Percentiles rank a stretch among this genome's conserved stretches.
phyloP scores from a whole-genome alignment of 1,140 invertebrate genomes.

The Pygmarrhopalites habei region DNA sequence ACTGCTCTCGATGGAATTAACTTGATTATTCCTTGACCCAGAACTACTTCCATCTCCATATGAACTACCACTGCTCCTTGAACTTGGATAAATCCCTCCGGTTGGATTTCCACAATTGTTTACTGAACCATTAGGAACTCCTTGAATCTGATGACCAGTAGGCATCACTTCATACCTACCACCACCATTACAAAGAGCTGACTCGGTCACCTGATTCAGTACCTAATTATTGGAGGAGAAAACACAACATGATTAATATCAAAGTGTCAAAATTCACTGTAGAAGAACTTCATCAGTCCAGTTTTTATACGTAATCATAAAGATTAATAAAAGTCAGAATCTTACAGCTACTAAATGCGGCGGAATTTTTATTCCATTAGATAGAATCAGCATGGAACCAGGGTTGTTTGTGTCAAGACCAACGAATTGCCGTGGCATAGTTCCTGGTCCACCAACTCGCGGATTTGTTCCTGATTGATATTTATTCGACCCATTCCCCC shows the following conservation, averaged over 20 bases:
- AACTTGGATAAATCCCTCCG: conserved; percentile 36
- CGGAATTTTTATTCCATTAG: conserved; percentile 40
- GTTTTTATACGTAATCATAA: too few species aligned
- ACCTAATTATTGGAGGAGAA: too few species aligned
- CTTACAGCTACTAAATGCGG: conserved; percentile 39
- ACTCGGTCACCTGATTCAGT: conserved; percentile 37
- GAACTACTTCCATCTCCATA: conserved; percentile 35
- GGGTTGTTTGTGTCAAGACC: conserved; percentile 19
- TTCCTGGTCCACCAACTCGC: conserved; percentile 12
- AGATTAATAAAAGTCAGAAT: too few species aligned
- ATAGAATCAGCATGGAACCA: conserved; percentile 34
- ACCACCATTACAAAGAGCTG: conserved; percentile 32
- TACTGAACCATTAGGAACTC: conserved; percentile 19
- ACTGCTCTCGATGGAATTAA: conserved; percentile 35
- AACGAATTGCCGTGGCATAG: conserved; percentile 8
- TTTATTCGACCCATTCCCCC: conserved; percentile 21
- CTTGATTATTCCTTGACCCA: conserved; percentile 33
- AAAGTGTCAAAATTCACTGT: too few species aligned
- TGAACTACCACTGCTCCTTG: conserved; percentile 35
- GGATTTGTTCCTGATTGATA: conserved; percentile 35
- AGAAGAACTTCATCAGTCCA: too few species aligned
- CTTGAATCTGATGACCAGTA: conserved; percentile 7
- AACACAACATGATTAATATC: too few species aligned
- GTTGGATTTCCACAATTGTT: conserved; percentile 18
- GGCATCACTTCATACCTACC: conserved; percentile 37